Conservation (phyloP, 2,888 invertebrate species). For the Chirona hameri region DNA sequence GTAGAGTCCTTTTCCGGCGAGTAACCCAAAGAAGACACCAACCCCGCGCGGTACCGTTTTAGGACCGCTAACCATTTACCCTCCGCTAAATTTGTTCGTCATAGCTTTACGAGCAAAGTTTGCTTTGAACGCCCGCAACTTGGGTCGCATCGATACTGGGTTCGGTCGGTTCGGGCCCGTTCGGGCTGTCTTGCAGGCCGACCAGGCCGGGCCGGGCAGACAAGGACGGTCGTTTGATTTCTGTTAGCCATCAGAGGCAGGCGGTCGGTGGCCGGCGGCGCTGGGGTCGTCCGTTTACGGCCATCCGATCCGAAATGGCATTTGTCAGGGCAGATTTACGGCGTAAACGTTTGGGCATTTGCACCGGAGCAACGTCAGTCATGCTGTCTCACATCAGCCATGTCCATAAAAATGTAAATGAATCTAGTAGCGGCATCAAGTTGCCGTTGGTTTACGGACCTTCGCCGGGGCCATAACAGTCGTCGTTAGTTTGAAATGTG, state of each 20-base stretch:
- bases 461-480: neutral
- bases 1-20: too few relatives aligned
- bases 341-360: neutral
- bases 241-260: too few relatives aligned
- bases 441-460: neutral
- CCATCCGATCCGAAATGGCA: neutral
- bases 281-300: neutral
- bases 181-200: too few relatives aligned
- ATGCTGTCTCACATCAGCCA: neutral
- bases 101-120: too few relatives aligned
- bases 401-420: slow-evolving; percentile 12
- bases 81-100: neutral
- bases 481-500: too few relatives aligned
- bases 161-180: neutral
- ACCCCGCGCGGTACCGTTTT: too few relatives aligned
- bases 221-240: too few relatives aligned
- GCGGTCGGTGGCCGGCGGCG: neutral
- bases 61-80: too few relatives aligned
- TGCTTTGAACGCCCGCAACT: too few relatives aligned
- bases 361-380: neutral
- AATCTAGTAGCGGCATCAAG: neutral
- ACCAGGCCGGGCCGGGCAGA: neutral
- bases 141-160: neutral
- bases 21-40: too few relatives aligned
- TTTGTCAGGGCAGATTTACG: neutral